Evolutionary conservation across 2,888 invertebrate species (phyloP).

Genomic region (Agonopterix alstromeriana): DNA sequence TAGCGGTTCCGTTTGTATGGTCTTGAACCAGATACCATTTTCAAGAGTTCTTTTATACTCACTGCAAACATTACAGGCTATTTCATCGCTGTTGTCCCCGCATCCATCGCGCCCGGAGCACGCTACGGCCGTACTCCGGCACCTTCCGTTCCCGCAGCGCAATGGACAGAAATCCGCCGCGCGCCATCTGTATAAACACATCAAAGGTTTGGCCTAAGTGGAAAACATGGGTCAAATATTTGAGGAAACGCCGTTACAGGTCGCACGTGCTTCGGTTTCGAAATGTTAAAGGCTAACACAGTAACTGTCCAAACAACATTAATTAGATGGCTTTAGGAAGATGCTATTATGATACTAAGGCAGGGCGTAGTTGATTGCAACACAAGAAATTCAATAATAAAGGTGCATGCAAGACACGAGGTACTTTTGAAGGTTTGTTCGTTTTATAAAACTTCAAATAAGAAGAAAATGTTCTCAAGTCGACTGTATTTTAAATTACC

Average conservation of each 20-base stretch:
- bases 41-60: constrained; percentile 46
- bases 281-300: constrained; percentile 12
- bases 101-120: constrained; percentile 95
- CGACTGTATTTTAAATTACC: constrained; percentile 28
- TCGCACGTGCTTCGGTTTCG: constrained; percentile 21
- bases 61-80: constrained; percentile 91
- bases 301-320: too few species aligned
- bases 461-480: too few species aligned
- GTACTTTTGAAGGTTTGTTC: too few species aligned
- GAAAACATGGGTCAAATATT: constrained; percentile 38
- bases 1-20: too few species aligned
- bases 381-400: too few species aligned
- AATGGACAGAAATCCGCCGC: constrained; percentile 85
- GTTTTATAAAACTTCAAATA: too few species aligned
- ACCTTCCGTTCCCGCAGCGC: constrained; percentile 90
- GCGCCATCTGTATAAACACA: constrained; percentile 46
- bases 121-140: constrained; percentile 91
- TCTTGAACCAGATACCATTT: too few species aligned
- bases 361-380: too few species aligned
- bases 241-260: constrained; percentile 32
- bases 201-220: background rate
- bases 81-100: constrained; percentile 93
- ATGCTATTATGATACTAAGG: too few species aligned
- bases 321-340: too few species aligned
- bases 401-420: too few species aligned